phyloP scores from a whole-genome alignment of 1,140 invertebrate genomes.

The Liolophura sinensis region DNA sequence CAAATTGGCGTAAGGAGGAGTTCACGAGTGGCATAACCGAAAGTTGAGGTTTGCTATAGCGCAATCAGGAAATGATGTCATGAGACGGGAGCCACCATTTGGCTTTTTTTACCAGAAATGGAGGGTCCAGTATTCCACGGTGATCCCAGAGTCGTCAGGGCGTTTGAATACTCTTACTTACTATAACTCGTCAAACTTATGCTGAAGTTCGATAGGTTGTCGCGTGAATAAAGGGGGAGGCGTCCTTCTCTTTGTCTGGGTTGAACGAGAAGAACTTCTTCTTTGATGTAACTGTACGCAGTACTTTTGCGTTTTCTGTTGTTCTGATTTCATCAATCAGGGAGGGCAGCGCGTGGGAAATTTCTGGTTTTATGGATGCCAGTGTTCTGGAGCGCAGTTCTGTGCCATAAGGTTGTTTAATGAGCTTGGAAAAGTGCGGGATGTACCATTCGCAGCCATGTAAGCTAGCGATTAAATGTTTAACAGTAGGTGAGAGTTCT shows the following conservation, averaged over 20 bases:
- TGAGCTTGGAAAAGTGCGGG: not conserved
- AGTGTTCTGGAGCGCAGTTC: not conserved
- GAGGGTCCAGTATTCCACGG: not conserved
- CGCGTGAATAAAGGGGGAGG: slow-evolving; percentile 22
- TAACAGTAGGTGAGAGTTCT: slow-evolving; percentile 15
- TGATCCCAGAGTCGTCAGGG: slow-evolving; percentile 3
- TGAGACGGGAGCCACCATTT: slow-evolving; percentile 3
- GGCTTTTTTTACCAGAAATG: no score
- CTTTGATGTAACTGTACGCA: no score
- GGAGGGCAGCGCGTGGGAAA: slow-evolving; percentile 4
- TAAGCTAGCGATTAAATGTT: slow-evolving; percentile 23
- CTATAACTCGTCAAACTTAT: slow-evolving; percentile 28
- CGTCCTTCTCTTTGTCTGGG: slow-evolving; percentile 29
- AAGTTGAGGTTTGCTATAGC: slow-evolving; percentile 16
- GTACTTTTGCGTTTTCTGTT: no score
- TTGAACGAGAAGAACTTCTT: slow-evolving; percentile 22
- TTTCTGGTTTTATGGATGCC: slow-evolving; percentile 5
- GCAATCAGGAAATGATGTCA: slow-evolving; percentile 4
- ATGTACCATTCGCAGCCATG: slow-evolving; percentile 6
- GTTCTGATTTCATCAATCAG: slow-evolving; percentile 20
- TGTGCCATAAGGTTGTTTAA: not conserved
- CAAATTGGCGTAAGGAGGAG: slow-evolving; percentile 5
- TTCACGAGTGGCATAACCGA: slow-evolving; percentile 10
- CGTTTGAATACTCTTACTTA: slow-evolving; percentile 8
- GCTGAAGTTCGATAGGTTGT: slow-evolving; percentile 21